A percentile compares a stretch with the other conserved stretches of the same genome.
Conservation (phyloP, 1,140 invertebrate genomes). For the Heliothis subflexa region DNA sequence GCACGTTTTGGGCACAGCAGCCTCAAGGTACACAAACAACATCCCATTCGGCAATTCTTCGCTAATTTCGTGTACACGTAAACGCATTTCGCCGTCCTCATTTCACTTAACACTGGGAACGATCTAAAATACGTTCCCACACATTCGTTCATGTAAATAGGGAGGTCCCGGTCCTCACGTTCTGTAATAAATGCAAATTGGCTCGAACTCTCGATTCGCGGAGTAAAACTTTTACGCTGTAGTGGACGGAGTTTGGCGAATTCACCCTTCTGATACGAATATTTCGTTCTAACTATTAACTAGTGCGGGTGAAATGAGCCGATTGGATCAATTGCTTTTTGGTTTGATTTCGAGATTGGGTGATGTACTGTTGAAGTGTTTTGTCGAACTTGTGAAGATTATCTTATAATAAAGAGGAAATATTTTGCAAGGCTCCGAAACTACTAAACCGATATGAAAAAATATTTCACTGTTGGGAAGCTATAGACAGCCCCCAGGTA, state of each 20-base stretch:
- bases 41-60: slow-evolving; percentile 3
- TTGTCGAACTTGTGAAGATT: no score
- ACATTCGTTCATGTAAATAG: slow-evolving; percentile 62
- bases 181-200: slow-evolving; percentile 74
- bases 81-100: slow-evolving; percentile 35
- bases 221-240: slow-evolving; percentile 55
- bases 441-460: no score
- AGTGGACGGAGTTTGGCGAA: slow-evolving; percentile 16
- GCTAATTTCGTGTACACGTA: slow-evolving; percentile 29
- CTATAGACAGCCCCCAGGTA: no score
- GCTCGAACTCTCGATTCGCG: slow-evolving; percentile 60
- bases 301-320: slow-evolving; percentile 24
- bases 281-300: slow-evolving; percentile 38
- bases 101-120: slow-evolving; percentile 45
- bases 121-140: slow-evolving; percentile 40
- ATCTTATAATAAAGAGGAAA: no score
- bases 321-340: slow-evolving; percentile 27
- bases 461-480: no score
- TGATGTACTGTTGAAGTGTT: background rate
- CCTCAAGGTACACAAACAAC: slow-evolving; percentile 19
- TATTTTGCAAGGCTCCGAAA: no score
- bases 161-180: slow-evolving; percentile 53
- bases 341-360: slow-evolving; percentile 23
- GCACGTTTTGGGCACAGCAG: slow-evolving; percentile 9
- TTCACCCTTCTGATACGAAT: slow-evolving; percentile 28